Evolutionary conservation across 2,797 vertebrate species (phyloP).

Genomic region (Threskiornis aethiopicus): DNA sequence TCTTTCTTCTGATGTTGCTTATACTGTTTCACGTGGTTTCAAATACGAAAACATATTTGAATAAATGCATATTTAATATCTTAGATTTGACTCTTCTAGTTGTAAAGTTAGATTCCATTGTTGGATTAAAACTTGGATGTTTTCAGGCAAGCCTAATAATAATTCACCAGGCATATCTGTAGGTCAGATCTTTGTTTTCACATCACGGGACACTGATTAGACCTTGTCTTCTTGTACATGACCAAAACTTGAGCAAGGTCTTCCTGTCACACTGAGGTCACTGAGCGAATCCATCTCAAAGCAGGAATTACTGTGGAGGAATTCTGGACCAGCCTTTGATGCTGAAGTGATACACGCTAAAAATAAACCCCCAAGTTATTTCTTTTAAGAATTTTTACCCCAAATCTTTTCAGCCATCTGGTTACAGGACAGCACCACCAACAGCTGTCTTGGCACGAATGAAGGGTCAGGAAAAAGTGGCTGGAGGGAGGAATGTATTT

Average conservation of each 20-base stretch:
- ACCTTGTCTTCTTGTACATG: neutral
- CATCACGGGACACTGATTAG: neutral
- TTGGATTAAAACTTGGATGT: neutral
- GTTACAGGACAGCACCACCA: neutral
- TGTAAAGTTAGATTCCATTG: neutral
- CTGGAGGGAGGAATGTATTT: neutral
- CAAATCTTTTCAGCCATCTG: accelerated
- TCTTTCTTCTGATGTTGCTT: neutral
- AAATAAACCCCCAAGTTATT: neutral
- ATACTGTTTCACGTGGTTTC: neutral
- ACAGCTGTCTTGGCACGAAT: neutral
- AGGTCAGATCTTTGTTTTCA: neutral
- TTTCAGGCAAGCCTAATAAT: neutral
- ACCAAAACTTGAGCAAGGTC: neutral
- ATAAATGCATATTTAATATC: neutral
- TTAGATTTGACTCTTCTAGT: neutral
- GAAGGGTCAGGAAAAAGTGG: neutral
- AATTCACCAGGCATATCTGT: neutral
- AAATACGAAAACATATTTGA: neutral
- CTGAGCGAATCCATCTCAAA: neutral
- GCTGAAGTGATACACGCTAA: neutral
- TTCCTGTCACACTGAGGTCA: neutral
- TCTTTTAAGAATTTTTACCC: neutral
- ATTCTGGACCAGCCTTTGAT: neutral
- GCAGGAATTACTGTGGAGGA: neutral